These are phyloP conservation scores for Gambelia wislizenii DNA, from an alignment of 2,797 vertebrate genomes.

Conservation along the genomic window DNA sequence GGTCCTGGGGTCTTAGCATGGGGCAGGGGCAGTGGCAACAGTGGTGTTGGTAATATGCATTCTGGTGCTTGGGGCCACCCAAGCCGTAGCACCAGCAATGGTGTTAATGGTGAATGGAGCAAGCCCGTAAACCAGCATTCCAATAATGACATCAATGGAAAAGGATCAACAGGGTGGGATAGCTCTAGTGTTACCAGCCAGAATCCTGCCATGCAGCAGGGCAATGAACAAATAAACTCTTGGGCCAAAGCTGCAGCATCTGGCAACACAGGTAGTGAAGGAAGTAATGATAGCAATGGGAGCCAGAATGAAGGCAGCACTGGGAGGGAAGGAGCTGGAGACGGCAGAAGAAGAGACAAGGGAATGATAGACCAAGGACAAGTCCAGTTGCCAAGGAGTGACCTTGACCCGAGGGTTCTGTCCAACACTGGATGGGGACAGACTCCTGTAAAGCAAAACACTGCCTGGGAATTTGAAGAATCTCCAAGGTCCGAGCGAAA, in stretches of 20 bases:
- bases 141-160: conserved; percentile 80
- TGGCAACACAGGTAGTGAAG: conserved; percentile 82
- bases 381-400: conserved; percentile 85
- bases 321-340: conserved; percentile 83
- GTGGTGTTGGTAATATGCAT: conserved; percentile 74
- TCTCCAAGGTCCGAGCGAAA: conserved; percentile 84
- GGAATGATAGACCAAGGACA: conserved; percentile 80
- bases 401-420: conserved; percentile 89
- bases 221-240: conserved; percentile 83
- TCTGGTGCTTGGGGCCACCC: conserved; percentile 85
- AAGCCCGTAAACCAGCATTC: conserved; percentile 86
- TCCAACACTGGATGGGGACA: conserved; percentile 91
- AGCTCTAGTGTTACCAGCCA: conserved; percentile 78
- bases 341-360: conserved; percentile 81
- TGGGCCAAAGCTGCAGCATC: conserved; percentile 83
- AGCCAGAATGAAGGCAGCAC: conserved; percentile 82
- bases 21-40: conserved; percentile 77
- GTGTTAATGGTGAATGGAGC: conserved; percentile 85
- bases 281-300: conserved; percentile 82
- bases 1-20: conserved; percentile 82
- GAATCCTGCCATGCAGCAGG: conserved; percentile 78
- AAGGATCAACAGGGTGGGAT: conserved; percentile 85
- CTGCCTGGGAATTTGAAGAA: conserved; percentile 90
- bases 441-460: conserved; percentile 90
- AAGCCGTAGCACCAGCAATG: conserved; percentile 75